Conservation (phyloP, 1,140 invertebrate species). For the Magallana gigas region DNA sequence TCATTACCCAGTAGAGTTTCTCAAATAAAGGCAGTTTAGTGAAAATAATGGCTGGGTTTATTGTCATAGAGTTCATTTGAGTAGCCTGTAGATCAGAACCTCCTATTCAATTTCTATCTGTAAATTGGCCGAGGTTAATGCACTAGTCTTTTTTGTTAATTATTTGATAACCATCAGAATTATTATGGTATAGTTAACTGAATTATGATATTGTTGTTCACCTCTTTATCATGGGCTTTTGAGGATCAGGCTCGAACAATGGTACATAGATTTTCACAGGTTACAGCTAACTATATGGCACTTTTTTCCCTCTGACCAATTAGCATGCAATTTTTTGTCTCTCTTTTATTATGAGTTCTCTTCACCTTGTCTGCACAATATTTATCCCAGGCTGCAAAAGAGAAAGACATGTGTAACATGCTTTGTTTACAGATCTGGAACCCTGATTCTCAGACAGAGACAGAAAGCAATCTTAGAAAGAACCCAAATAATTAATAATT, state of each 20-base stretch:
- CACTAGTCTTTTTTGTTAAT: neutral
- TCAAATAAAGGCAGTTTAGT: constrained; percentile 13
- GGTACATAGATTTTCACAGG: no score
- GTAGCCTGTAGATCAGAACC: neutral
- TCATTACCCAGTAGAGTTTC: constrained; percentile 31
- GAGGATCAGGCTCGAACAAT: no score
- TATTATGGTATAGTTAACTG: neutral
- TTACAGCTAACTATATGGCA: no score
- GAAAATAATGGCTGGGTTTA: neutral
- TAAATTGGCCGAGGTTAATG: constrained; percentile 11
- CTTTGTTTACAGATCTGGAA: no score
- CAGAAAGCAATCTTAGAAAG: no score
- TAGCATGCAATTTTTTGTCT: neutral
- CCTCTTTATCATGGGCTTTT: no score
- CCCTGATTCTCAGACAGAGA: no score
- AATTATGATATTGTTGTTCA: constrained; percentile 7
- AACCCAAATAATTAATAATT: no score
- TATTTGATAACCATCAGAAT: constrained; percentile 31
- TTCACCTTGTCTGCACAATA: neutral
- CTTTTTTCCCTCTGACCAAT: neutral
- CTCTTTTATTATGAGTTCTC: no score
- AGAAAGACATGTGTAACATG: no score
- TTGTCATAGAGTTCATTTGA: constrained; percentile 3
- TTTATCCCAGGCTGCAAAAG: neutral
- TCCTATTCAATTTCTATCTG: neutral